These are phyloP conservation scores for Macrosteles quadrilineatus DNA, from an alignment of 1,140 invertebrate species.

Conservation along the genomic window DNA sequence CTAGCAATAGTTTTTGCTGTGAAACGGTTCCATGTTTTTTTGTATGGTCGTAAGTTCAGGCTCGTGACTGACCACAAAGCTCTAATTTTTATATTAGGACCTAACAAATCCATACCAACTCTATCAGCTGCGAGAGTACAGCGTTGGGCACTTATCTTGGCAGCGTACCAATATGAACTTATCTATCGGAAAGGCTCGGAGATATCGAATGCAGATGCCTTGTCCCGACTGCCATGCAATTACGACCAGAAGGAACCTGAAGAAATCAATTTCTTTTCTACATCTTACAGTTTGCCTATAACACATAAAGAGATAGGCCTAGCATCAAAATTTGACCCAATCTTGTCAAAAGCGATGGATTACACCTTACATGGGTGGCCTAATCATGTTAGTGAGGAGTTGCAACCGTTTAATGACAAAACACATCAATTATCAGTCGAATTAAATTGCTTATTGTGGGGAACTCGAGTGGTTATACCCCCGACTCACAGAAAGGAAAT, in stretches of 20 bases:
- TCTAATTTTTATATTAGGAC: conserved; percentile 1
- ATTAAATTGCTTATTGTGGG: conserved; percentile 26
- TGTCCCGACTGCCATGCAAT: background rate
- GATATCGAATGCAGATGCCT: conserved; percentile 9
- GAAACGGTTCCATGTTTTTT: conserved; percentile 2
- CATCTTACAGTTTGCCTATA: background rate
- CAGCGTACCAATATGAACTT: background rate
- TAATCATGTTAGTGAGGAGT: background rate
- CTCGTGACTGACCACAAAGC: conserved; percentile 12
- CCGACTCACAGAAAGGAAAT: conserved; percentile 32
- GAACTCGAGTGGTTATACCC: conserved; percentile 46
- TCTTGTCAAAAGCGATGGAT: background rate
- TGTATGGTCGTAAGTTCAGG: conserved; percentile 10
- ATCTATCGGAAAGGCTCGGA: background rate
- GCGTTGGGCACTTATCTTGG: conserved; percentile 7
- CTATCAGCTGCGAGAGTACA: background rate
- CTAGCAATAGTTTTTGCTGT: conserved; percentile 15
- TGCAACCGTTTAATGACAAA: background rate
- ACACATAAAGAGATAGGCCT: background rate
- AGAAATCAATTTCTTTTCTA: background rate
- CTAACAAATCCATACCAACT: background rate
- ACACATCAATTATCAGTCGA: conserved; percentile 24
- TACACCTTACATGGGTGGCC: background rate
- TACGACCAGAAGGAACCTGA: background rate
- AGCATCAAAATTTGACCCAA: background rate